These are phyloP conservation scores for Labrus mixtus DNA, from an alignment of 2,113 vertebrate species.

Conservation along the genomic window DNA sequence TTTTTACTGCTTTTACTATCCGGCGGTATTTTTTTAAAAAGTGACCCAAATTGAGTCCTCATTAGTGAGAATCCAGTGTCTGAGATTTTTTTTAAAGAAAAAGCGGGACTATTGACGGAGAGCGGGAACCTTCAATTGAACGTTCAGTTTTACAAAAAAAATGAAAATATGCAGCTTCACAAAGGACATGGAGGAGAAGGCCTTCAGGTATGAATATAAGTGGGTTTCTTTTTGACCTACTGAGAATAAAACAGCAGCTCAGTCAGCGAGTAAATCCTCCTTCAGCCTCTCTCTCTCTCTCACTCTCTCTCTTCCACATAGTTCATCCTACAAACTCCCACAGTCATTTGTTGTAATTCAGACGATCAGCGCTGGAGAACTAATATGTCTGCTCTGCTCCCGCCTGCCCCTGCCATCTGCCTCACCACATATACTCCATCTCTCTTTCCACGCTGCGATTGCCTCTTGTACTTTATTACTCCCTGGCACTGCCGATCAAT, in stretches of 20 bases:
- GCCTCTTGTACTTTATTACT: slow-evolving; percentile 70
- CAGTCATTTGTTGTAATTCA: slow-evolving; percentile 63
- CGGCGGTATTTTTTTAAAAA: slow-evolving; percentile 4
- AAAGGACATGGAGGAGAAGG: not conserved
- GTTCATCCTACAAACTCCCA: slow-evolving; percentile 21
- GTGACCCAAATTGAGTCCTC: slow-evolving; percentile 17
- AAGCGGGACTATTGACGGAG: not conserved
- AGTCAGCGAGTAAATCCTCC: slow-evolving; percentile 39
- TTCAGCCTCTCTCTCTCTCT: slow-evolving; percentile 14
- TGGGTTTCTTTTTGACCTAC: not conserved
- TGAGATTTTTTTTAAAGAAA: not conserved
- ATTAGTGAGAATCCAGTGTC: slow-evolving; percentile 12
- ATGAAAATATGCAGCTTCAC: slow-evolving; percentile 25
- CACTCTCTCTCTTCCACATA: slow-evolving; percentile 14
- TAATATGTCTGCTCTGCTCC: slow-evolving; percentile 40
- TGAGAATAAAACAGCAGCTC: slow-evolving; percentile 20
- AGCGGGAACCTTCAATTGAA: not conserved
- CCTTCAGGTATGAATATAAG: slow-evolving; percentile 1
- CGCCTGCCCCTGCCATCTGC: slow-evolving; percentile 42
- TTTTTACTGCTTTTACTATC: slow-evolving; percentile 10
- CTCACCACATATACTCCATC: slow-evolving; percentile 33
- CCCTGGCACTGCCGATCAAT: slow-evolving; percentile 69
- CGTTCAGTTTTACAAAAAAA: slow-evolving; percentile 4
- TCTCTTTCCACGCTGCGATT: slow-evolving; percentile 42
- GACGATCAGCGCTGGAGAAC: slow-evolving; percentile 48